Base-by-base conservation (phyloP, 1,140 invertebrate species). In the Formica exsecta region DNA sequence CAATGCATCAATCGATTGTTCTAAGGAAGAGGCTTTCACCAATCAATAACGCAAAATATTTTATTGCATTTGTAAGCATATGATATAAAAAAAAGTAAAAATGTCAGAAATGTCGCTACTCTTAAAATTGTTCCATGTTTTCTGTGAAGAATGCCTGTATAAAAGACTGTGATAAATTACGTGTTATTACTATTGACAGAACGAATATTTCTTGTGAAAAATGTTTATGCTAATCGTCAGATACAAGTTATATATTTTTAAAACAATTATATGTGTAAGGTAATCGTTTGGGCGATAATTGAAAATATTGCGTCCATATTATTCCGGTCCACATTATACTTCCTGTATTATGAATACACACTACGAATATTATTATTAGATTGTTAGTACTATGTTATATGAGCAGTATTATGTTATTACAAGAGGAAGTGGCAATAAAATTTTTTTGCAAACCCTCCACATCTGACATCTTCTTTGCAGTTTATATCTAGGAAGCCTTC, bases 161-260 rank as follows among this genome's bases (percentile, higher is more conserved):
- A 83, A 70, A 85, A 89, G 87, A 62, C 88, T 89, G 88, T 89
- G 88, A 89, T 89, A 88, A 86, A 74, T 73, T 71, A 88, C n/a
- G 19, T 48, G 44, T 86, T 86, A 75, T 62, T 79, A 44, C 64
- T 38, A 32, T 89, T 74, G 66, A 48, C 51, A 59, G 29, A 70
- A 74, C 16, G 11, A 89, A 76, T 89, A 89, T 71, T 59, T 54
- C 64, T 44, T 86, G 36, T 75, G 51, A 6, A 51, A 83, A 68
- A 85, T 86, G 73, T 87, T 83, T 61, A 62, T 19, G 77, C 71
- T 73, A 73, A 59, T 65, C 57, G 62, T 29, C 13, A 51, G 16
- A 6, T 19, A 8, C 54, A 29, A 73, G 16, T 19, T 25, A 68
- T 85, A 85, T 89, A 89, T 75, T 86, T 89, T 89, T 89, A 89